A percentile compares a stretch with the other conserved stretches of the same genome.
These are phyloP conservation scores for Rhingia campestris DNA, from an alignment of 2,888 invertebrate genomes.

Conservation along the genomic window DNA sequence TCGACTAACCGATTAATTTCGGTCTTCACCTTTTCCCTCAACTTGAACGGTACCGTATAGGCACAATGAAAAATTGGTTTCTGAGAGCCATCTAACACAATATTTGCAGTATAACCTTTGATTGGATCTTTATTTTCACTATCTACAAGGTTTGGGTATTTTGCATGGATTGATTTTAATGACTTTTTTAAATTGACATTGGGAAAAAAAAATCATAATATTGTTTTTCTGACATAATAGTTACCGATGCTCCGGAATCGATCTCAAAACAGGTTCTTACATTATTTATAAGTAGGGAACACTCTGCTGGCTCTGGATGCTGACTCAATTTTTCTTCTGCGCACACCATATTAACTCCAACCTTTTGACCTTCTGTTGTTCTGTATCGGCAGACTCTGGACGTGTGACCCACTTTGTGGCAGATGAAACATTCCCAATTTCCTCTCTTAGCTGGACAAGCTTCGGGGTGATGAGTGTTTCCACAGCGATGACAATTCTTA, in stretches of 20 bases:
- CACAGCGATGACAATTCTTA: conserved; percentile 23
- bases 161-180: conserved; percentile 2
- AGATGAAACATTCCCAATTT: conserved; percentile 38
- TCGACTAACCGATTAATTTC: conserved; percentile 60
- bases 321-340: too few relatives aligned
- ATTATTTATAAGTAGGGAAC: too few relatives aligned
- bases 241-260: conserved; percentile 32
- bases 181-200: conserved; percentile 22
- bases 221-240: conserved; percentile 31
- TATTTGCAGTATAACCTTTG: conserved; percentile 26
- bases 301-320: conserved; percentile 3
- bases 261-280: conserved; percentile 20
- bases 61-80: conserved; percentile 64
- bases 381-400: conserved; percentile 18
- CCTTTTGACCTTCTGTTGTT: neutral
- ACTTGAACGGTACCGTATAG: conserved; percentile 17
- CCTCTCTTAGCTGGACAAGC: too few relatives aligned
- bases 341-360: neutral
- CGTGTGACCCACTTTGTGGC: conserved; percentile 14
- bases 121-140: conserved; percentile 15
- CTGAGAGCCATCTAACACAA: conserved; percentile 19
- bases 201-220: conserved; percentile 22
- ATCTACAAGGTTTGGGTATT: neutral
- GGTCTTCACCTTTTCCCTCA: conserved; percentile 43
- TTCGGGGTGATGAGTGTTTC: conserved; percentile 2